Base-by-base conservation (phyloP, 2,888 invertebrate species). In the Bellardia pandia region DNA sequence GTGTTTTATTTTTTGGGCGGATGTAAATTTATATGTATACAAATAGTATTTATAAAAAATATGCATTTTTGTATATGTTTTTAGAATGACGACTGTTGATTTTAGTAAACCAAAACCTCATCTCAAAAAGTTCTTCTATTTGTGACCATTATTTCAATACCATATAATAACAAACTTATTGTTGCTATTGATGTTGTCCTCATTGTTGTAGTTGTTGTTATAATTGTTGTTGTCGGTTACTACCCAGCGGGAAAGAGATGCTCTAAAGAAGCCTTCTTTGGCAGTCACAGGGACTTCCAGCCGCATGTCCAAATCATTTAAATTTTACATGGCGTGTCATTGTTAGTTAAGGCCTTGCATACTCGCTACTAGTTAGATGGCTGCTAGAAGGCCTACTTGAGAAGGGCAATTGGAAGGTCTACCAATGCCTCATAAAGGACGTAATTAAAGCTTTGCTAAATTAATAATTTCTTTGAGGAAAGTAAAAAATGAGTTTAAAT, bases 91-190 rank as follows among this genome's bases (percentile, higher is more conserved):
- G 13, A 33, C 42, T 77, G 77, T 77, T 77, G 30, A 56, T 56
- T 66, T 68, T 77, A 13, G 23, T 42, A 45, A 66, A 23, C 77
- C 9, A 58, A 45, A 76, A 53, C 30, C 30, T 66, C 56, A 76
- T 66, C 33, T 23, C 58, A 42, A 68, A 56, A 56, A n/a, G 30
- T 53, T 68, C 8, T 30, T n/a, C 23, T n/a, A 56, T 68, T 23
- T 45, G 30, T 37, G 64, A 14, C 40, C 74, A 74, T 58, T 60
- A 33, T 64, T 76, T 62, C 48, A 76, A 62, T 76, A 51, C 6
- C 23, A 5, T 33, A 33, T 14, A 64, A 75, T 75, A 4, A 48
- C 16, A 64, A 64, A 75, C 75, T 62, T 64, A 51, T 51, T 62
- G 74, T 60, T 60, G 58, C 8, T 60, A 14, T 7, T 60, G 7